Conservation (phyloP, 2,797 vertebrate genomes). For the Chaetophractus vellerosus region DNA sequence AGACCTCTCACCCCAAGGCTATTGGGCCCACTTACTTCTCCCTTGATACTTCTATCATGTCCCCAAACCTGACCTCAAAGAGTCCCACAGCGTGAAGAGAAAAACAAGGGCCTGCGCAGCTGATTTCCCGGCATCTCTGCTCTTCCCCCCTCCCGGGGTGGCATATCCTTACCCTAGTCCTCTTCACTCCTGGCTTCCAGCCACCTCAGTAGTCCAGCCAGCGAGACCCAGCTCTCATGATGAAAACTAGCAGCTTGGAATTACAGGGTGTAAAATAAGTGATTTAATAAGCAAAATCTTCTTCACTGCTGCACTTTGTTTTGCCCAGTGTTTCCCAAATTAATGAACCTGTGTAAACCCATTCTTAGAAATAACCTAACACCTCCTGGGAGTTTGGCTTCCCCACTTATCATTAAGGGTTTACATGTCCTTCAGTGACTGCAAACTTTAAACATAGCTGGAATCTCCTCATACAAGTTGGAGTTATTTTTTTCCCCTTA, state of each 20-base stretch:
- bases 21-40: background rate
- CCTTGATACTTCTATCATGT: background rate
- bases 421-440: background rate
- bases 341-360: background rate
- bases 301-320: background rate
- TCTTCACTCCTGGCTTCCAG: background rate
- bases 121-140: background rate
- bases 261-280: background rate
- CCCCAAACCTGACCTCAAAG: rapidly evolving
- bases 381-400: too few species aligned
- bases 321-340: background rate
- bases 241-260: background rate
- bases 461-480: background rate
- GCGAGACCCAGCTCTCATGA: background rate
- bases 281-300: background rate
- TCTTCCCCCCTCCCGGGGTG: background rate
- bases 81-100: too few species aligned
- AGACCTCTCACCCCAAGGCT: background rate
- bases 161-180: background rate
- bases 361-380: background rate
- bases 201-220: background rate
- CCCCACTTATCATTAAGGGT: background rate
- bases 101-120: too few species aligned
- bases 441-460: background rate
- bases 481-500: background rate